These are phyloP conservation scores for Urechis unicinctus DNA, from an alignment of 2,888 invertebrate species.

Conservation along the genomic window DNA sequence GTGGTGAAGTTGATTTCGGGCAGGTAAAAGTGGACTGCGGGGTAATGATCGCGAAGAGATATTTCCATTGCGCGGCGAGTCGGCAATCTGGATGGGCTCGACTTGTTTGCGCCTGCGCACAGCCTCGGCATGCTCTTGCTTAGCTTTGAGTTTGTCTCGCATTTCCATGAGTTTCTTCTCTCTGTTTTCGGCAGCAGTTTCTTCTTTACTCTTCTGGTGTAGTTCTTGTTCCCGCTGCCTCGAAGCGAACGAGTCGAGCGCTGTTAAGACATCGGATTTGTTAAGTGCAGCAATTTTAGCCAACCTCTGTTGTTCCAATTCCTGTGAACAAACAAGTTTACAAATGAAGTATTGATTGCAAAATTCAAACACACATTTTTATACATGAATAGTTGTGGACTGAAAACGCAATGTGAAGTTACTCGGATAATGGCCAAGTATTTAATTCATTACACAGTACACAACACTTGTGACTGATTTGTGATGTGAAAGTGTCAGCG, in stretches of 20 bases:
- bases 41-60: neutral
- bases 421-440: too few relatives aligned
- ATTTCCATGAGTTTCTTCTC: conserved; percentile 32
- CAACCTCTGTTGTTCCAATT: conserved; percentile 34
- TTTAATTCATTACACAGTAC: too few relatives aligned
- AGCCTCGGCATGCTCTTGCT: conserved; percentile 21
- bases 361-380: too few relatives aligned
- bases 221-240: conserved; percentile 32
- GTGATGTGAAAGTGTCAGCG: too few relatives aligned
- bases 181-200: conserved; percentile 32
- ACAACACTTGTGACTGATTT: too few relatives aligned
- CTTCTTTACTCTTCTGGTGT: conserved; percentile 28
- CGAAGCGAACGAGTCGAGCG: conserved; percentile 31
- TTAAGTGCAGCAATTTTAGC: conserved; percentile 34
- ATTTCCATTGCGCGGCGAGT: neutral
- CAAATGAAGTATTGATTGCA: too few relatives aligned
- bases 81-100: neutral
- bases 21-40: too few relatives aligned
- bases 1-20: too few relatives aligned
- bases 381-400: too few relatives aligned
- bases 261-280: conserved; percentile 31
- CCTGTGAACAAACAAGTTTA: conserved; percentile 20
- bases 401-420: too few relatives aligned
- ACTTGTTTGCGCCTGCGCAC: conserved; percentile 3
- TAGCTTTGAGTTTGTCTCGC: conserved; percentile 30